A percentile compares a stretch with the other conserved stretches of the same genome.
These are phyloP conservation scores for Tragulus kanchil DNA, from an alignment of 2,113 vertebrate species.

Conservation along the genomic window DNA sequence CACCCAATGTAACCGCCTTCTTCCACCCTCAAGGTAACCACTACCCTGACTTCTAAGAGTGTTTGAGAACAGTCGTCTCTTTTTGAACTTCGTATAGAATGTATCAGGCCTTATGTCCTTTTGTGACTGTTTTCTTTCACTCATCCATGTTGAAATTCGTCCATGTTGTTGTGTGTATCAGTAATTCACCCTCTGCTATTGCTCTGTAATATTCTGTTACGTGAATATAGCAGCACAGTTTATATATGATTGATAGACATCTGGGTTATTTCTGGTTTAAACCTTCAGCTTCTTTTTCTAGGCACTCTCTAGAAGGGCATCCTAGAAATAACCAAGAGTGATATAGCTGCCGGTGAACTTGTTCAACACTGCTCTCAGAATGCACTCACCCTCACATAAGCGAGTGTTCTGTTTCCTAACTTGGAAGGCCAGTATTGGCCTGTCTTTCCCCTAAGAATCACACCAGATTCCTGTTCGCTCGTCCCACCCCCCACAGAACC, in stretches of 20 bases:
- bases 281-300: constrained; percentile 42
- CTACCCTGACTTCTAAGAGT: neutral
- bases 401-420: neutral
- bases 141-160: neutral
- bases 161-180: neutral
- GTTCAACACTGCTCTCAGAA: neutral
- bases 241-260: neutral
- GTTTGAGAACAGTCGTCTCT: neutral
- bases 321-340: constrained; percentile 9
- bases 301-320: neutral
- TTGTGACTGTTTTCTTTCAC: neutral
- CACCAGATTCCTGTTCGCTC: neutral
- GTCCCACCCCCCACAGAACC: neutral
- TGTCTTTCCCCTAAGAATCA: constrained; percentile 11
- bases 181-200: constrained; percentile 11
- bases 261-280: neutral
- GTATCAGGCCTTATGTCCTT: neutral
- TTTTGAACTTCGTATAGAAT: neutral
- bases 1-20: neutral
- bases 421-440: neutral
- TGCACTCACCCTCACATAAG: neutral
- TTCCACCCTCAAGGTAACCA: neutral
- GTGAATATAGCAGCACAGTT: neutral
- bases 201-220: neutral
- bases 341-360: neutral